Conservation (phyloP, 2,797 vertebrate species). For the Calcarius lapponicus region DNA sequence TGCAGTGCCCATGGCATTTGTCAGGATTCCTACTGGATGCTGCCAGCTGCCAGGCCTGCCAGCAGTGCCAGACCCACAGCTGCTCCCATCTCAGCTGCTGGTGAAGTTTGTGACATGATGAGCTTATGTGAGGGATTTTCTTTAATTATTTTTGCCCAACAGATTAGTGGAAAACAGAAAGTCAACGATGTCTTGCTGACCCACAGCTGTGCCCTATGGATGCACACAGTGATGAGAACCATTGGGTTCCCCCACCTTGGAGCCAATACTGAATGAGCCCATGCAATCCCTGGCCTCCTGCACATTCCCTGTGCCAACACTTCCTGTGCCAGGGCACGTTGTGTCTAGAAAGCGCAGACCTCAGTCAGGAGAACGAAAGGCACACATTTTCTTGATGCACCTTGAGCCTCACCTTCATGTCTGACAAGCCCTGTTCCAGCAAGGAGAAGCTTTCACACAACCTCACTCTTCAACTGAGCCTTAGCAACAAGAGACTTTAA, state of each 20-base stretch:
- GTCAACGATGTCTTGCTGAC: not conserved
- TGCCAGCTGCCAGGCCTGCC: not conserved
- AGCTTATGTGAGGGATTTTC: not conserved
- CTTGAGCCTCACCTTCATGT: not conserved
- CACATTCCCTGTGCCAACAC: not conserved
- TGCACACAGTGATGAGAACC: not conserved
- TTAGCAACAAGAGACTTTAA: not conserved
- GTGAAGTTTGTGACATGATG: not conserved
- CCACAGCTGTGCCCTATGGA: not conserved
- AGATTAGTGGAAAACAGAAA: not conserved
- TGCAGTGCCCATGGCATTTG: not conserved
- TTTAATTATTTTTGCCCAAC: fast-evolving
- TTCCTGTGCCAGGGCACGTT: not conserved
- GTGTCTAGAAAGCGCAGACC: no score
- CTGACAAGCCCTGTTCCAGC: not conserved
- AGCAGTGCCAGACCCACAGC: not conserved
- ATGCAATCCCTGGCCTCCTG: not conserved
- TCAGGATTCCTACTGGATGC: not conserved
- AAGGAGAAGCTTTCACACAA: not conserved
- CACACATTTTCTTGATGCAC: not conserved
- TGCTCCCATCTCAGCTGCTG: fast-evolving
- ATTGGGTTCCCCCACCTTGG: not conserved
- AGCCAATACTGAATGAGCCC: not conserved
- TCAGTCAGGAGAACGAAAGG: not conserved
- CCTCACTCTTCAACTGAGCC: not conserved